Evolutionary conservation across 2,888 invertebrate genomes (phyloP).

Genomic region (Lypha dubia): DNA sequence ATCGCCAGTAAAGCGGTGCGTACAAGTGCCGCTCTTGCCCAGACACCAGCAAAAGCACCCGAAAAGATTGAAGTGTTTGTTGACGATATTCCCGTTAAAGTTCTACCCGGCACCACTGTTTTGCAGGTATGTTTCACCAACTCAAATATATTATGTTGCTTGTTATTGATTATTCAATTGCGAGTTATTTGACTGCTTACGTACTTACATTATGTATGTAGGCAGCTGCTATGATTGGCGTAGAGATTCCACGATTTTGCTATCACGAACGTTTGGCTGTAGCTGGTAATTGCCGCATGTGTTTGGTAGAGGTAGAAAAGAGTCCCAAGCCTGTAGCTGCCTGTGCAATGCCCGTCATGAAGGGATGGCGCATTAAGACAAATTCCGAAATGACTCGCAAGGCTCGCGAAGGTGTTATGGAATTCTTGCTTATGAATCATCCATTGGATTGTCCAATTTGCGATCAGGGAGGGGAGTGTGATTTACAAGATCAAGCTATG

Average conservation of each 20-base stretch:
- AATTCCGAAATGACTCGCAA: slow-evolving; percentile 96
- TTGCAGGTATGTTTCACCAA: slow-evolving; percentile 88
- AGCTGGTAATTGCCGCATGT: slow-evolving; percentile 99
- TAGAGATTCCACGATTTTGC: slow-evolving; percentile 99
- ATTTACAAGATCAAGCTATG: slow-evolving; percentile 99
- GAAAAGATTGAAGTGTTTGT: slow-evolving; percentile 97
- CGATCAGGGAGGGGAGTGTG: slow-evolving; percentile 98
- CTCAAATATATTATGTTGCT: not conserved
- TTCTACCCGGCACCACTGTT: slow-evolving; percentile 98
- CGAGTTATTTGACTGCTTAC: slow-evolving; percentile 11
- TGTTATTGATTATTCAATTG: slow-evolving; percentile 34
- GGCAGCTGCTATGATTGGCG: slow-evolving; percentile 97
- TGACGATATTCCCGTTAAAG: slow-evolving; percentile 97
- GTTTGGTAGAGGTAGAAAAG: slow-evolving; percentile 99
- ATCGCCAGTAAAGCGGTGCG: slow-evolving; percentile 84
- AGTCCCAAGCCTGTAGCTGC: slow-evolving; percentile 99
- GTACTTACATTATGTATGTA: slow-evolving; percentile 79
- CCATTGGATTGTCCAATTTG: slow-evolving; percentile 99
- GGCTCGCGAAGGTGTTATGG: slow-evolving; percentile 96
- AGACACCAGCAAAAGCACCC: slow-evolving; percentile 85
- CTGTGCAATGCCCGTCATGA: slow-evolving; percentile 99
- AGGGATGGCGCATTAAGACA: slow-evolving; percentile 99
- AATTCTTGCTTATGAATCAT: slow-evolving; percentile 98
- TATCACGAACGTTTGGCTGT: slow-evolving; percentile 99
- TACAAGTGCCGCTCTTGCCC: slow-evolving; percentile 83